Evolutionary conservation across 2,113 vertebrate genomes (phyloP), one percentile per base, ranked within the genome.

Genomic region (Hyaena hyaena): DNA sequence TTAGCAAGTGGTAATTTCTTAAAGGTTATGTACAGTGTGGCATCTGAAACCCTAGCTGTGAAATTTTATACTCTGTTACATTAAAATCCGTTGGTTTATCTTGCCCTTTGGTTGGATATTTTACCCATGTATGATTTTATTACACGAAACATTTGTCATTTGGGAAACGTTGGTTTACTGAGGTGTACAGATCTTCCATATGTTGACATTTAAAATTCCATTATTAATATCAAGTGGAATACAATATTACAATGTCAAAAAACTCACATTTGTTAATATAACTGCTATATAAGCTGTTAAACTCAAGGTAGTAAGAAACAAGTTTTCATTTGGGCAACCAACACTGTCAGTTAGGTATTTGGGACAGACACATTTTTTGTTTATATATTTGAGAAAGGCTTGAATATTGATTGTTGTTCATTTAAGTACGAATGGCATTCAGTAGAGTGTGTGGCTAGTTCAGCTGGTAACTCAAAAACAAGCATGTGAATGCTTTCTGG

Each of bases 111-210:
- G 35, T 55, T 86, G 69, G 4, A 48, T 95, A 35, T 76, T 96
- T 95, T 93, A 68, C 26, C 35, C 14, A 43, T 19, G 45, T 66
- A n/a, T 81, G 85, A 50, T 90, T 92, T 90, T 43, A n/a, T 93
- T 91, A 84, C 19, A 23, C 92, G 16, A 63, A 21, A 33, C 69
- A 28, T 68, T 69, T 28, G 43, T 95, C 77, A 81, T 85, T 91
- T 93, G 55, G 79, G 93, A 96, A 93, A 71, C 77, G 35, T 86
- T 94, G 50, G 11, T 63, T 95, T 35, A n/a, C 4, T 81, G 69
- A 69, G 45, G 76, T 73, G 63, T 69, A 53, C 66, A 96, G 48
- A 73, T 91, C 43, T 96, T 83, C 65, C n/a, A 96, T 81, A 65
- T 55, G 35, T 43, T 91, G 61, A 81, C 28, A 10, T 65, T 97